These are phyloP conservation scores for Mus spretus DNA, from an alignment of 2,797 vertebrate species.

Conservation along the genomic window DNA sequence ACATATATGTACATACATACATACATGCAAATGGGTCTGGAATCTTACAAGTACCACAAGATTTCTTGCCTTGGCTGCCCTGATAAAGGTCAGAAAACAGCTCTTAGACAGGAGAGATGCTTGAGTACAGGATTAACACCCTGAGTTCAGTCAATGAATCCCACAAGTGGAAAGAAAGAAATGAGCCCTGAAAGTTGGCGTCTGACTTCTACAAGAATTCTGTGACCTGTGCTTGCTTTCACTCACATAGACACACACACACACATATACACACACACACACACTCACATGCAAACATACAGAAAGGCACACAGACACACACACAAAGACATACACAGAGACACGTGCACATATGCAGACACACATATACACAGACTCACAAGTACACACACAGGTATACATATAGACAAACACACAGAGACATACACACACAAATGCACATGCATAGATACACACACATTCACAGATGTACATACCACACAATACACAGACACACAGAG, in stretches of 20 bases:
- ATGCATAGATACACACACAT: too few relatives aligned
- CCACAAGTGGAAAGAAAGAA: background rate
- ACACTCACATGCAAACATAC: background rate
- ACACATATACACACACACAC: background rate
- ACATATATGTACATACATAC: background rate
- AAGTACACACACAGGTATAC: too few relatives aligned
- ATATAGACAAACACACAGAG: too few relatives aligned
- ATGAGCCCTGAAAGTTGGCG: background rate
- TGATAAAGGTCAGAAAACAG: conserved; percentile 11
- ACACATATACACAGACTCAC: background rate
- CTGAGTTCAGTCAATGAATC: background rate
- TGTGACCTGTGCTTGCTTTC: background rate
- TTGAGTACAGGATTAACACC: background rate
- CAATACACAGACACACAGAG: too few relatives aligned
- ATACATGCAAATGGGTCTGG: background rate
- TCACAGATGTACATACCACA: too few relatives aligned
- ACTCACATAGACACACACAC: background rate
- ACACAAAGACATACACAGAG: background rate
- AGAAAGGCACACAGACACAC: background rate
- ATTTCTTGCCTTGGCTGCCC: background rate
- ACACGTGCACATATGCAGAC: background rate
- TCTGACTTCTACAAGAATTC: background rate
- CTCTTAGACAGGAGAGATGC: background rate
- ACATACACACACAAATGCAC: too few relatives aligned
- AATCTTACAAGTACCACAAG: background rate